Base-by-base conservation (phyloP, 1,140 invertebrate species). In the Habropoda laboriosa region DNA sequence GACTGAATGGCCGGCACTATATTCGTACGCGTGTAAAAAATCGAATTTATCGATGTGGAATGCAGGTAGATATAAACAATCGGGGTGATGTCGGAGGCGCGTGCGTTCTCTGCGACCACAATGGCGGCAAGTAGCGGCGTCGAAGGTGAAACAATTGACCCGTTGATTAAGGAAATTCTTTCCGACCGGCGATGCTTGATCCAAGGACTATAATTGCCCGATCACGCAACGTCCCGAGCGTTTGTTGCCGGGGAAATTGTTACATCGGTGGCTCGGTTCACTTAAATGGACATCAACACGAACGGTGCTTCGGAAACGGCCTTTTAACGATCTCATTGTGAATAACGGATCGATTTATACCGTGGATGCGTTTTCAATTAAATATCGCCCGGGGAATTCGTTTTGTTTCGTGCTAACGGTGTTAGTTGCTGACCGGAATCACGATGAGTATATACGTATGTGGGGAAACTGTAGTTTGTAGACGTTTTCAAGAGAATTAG, bases 31-130 rank as follows among this genome's bases (percentile, higher is more conserved):
- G 73, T 67, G 71, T 82, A 87, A 88, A 89, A 89, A 86, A 72
- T 78, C 79, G 82, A 89, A 89, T 89, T 89, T 89, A 89, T 89
- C 88, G 88, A 67, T 86, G 49, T 83, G 81, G 76, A 71, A 86
- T 83, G 79, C 79, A 76, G 42, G 32, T 49, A 71, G 80, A 85
- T 82, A 81, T 86, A 81, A 87, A 88, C 83, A 85, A 88, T 88
- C 75, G 67, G 21, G 7, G 24, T 21, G 32, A 0, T 1, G 21
- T 6, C 60, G 74, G 61, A 74, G 66, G 49, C 61, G 77, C 77
- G 64, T 73, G 77, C 77, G 57, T 83, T 73, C 68, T 21, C 27
- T 82, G 42, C 24, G 42, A 16, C 40, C 32, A 45, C 40, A 67
- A 38, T 49, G 63, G 3, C n/a, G n/a, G 4, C 10, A 24, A n/a